phyloP scores from a whole-genome alignment of 2,113 vertebrate species.

The Syrmaticus mikado region DNA sequence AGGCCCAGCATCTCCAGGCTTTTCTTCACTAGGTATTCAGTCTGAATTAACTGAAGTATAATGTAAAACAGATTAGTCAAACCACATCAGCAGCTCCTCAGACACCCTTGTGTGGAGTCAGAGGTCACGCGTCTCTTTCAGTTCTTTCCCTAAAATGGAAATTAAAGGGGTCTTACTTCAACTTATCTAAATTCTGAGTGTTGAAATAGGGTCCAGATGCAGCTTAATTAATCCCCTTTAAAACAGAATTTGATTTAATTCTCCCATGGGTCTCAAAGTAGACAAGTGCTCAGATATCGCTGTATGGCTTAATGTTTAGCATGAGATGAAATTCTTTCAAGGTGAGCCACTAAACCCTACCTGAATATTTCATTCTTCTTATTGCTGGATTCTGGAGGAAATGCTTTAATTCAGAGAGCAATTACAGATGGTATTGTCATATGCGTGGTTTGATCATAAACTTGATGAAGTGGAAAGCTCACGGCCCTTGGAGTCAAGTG shows the following conservation, averaged over 20 bases:
- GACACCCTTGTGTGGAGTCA: neutral
- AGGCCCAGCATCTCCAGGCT: neutral
- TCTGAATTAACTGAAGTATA: neutral
- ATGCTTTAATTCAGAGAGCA: conserved; percentile 15
- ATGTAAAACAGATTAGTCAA: neutral
- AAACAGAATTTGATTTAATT: conserved; percentile 43
- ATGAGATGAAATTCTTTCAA: neutral
- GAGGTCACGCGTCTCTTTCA: neutral
- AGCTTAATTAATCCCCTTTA: conserved; percentile 54
- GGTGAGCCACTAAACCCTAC: conserved; percentile 13
- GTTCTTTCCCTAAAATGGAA: neutral
- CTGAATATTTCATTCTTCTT: conserved; percentile 25
- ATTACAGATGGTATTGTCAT: neutral
- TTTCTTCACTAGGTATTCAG: neutral
- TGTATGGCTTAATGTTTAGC: neutral
- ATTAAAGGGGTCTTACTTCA: conserved; percentile 37
- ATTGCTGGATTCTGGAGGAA: neutral
- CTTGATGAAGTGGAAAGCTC: conserved; percentile 34
- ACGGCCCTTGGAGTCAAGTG: neutral
- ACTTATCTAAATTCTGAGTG: conserved; percentile 16
- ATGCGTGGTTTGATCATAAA: neutral
- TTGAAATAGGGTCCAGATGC: conserved; percentile 9
- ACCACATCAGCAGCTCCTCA: neutral
- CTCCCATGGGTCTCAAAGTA: neutral
- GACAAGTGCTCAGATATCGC: conserved; percentile 1